A percentile compares a stretch with the other conserved stretches of the same genome.
These are phyloP conservation scores for Sprattus sprattus DNA, from an alignment of 2,113 vertebrate species.

Conservation along the genomic window DNA sequence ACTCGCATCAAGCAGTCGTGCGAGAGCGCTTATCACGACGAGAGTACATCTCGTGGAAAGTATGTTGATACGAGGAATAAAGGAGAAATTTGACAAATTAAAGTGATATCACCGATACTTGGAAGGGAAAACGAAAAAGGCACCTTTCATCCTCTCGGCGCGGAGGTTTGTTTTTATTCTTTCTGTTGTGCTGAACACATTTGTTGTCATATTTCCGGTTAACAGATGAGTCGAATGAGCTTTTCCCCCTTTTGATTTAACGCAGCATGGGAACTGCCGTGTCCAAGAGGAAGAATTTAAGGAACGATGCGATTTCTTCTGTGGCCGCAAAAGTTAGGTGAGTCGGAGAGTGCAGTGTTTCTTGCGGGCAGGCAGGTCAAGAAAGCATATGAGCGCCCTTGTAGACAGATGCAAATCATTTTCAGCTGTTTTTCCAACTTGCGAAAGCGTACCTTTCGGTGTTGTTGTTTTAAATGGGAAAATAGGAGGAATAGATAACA, in stretches of 20 bases:
- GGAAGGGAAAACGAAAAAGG: background rate
- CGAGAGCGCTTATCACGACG: background rate
- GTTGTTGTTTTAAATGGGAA: background rate
- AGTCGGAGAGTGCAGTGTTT: conserved; percentile 54
- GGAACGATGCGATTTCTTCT: conserved; percentile 89
- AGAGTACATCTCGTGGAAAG: conserved; percentile 10
- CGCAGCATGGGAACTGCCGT: conserved; percentile 90
- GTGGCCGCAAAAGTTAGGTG: conserved; percentile 95
- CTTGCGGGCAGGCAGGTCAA: background rate
- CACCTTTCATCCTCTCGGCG: background rate
- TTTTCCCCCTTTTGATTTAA: conserved; percentile 55
- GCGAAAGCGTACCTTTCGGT: background rate
- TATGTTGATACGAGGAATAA: background rate
- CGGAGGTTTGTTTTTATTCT: conserved; percentile 1
- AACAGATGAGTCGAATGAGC: conserved; percentile 62
- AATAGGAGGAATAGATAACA: background rate
- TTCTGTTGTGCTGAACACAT: background rate
- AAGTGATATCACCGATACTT: background rate
- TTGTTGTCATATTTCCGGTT: background rate
- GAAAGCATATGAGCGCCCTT: background rate
- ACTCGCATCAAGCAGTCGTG: background rate
- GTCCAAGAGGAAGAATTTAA: conserved; percentile 89
- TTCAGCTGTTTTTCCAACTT: background rate
- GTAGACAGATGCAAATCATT: background rate
- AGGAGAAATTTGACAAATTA: background rate